phyloP scores from a whole-genome alignment of 1,140 invertebrate genomes.

The Sitodiplosis mosellana region DNA sequence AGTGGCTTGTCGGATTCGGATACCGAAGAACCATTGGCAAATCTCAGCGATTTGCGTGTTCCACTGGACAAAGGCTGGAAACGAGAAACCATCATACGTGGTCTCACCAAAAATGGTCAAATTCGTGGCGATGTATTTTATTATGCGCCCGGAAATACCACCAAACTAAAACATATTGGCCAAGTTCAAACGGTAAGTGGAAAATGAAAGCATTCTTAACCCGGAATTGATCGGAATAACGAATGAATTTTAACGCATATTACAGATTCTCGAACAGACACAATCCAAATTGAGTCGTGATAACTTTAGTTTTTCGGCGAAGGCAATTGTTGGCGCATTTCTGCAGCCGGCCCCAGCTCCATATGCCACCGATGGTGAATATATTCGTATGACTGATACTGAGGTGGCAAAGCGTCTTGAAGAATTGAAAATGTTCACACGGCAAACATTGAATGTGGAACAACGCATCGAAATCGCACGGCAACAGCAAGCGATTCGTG shows the following conservation, averaged over 20 bases:
- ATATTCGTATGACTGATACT: constrained; percentile 36
- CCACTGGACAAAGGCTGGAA: constrained; percentile 74
- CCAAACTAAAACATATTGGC: constrained; percentile 28
- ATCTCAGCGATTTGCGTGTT: constrained; percentile 44
- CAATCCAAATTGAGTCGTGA: constrained; percentile 58
- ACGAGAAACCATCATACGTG: constrained; percentile 70
- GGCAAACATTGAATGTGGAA: constrained; percentile 40
- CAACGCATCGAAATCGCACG: constrained; percentile 42
- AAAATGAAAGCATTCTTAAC: background rate
- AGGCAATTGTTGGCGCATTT: constrained; percentile 76
- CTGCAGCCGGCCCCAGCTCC: constrained; percentile 45
- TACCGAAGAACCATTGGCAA: constrained; percentile 28
- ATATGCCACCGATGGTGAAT: constrained; percentile 31
- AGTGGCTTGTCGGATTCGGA: constrained; percentile 25
- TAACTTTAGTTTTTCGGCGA: constrained; percentile 83
- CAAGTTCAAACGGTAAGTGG: constrained; percentile 30
- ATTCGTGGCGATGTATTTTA: constrained; percentile 79
- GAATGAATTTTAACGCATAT: constrained; percentile 11
- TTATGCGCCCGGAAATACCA: constrained; percentile 50
- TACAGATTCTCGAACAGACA: constrained; percentile 60
- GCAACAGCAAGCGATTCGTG: constrained; percentile 39
- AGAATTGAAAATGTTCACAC: constrained; percentile 22
- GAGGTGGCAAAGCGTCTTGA: constrained; percentile 35
- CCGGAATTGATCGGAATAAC: background rate
- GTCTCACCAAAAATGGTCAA: constrained; percentile 57